Evolutionary conservation across 2,888 invertebrate genomes (phyloP).

Genomic region (Meta bourneti): DNA sequence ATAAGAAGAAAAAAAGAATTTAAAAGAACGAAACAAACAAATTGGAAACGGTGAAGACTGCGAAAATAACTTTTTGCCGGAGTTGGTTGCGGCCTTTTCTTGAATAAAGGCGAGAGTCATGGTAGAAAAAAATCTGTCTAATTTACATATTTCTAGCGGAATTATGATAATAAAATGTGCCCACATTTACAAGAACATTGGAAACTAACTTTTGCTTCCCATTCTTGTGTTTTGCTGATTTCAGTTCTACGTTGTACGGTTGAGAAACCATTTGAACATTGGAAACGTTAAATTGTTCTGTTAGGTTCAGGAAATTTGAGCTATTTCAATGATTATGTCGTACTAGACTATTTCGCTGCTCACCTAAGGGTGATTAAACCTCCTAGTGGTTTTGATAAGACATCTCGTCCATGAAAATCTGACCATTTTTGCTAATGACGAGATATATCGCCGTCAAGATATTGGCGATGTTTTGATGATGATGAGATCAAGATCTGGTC

Average conservation of each 20-base stretch:
- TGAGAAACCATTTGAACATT: too few relatives aligned
- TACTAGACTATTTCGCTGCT: background rate
- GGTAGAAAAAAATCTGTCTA: constrained; percentile 28
- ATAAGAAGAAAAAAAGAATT: constrained; percentile 7
- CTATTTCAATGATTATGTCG: background rate
- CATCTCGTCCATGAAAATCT: too few relatives aligned
- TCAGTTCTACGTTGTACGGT: too few relatives aligned
- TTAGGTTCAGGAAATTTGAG: background rate
- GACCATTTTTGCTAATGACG: too few relatives aligned
- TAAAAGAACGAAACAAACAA: constrained; percentile 26
- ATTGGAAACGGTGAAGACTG: constrained; percentile 8
- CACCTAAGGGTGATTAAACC: background rate
- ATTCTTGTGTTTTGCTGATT: background rate
- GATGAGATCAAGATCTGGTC: too few relatives aligned
- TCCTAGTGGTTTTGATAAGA: too few relatives aligned
- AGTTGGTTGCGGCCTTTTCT: background rate
- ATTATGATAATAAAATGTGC: constrained; percentile 55
- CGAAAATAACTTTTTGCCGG: constrained; percentile 8
- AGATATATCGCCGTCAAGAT: too few relatives aligned
- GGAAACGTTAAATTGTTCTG: background rate
- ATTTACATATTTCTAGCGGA: constrained; percentile 53
- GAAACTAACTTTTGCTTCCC: background rate
- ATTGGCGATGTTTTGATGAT: too few relatives aligned
- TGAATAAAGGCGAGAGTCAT: constrained; percentile 40
- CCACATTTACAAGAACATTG: constrained; percentile 12